Evolutionary conservation across 2,888 invertebrate genomes (phyloP), one percentile per base, ranked within the genome.

Genomic region (Eutolmus rufibarbis): DNA sequence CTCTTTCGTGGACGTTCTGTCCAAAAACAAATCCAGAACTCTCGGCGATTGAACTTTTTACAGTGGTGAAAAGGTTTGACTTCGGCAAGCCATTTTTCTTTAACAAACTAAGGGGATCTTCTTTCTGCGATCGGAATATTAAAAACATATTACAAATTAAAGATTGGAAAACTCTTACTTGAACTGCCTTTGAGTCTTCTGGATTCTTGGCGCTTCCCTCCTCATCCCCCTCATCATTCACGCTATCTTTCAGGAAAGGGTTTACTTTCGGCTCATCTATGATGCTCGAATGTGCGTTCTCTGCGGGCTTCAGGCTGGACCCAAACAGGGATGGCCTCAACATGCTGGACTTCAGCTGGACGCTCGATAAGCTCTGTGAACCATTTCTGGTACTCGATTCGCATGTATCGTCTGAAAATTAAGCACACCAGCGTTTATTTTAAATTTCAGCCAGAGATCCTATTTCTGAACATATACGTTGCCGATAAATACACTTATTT

Each of bases 1-100:
- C 97, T 90, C 98, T 94, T 89, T 97, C 97, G 90, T 97, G 96
- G 81, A 98, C 94, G 93, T 98, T 98, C 92, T 98, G 97, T 1
- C 98, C 98, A 92, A 98, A 98, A 16, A 98, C 96, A 93, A 98
- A 98, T 51, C 95, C 95, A 37, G 94, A 94, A 77, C 94, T 93
- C 87, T 93, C 92, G 2, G 95, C 94, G 88, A 92, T 92, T 43
- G 91, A 91, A 82, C 90, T 91, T 88, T 92, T 92, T 37, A 92
- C 90, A 8, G 91, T 91, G 2, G 91, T 90, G 90, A 92, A 92
- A 87, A 93, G 90, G 88, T 91, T 92, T 51, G 91, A 89, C 28
- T 92, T 91, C 74, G 92, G 92, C 76, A 92, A 90, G 16, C 92
- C 92, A 89, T 92, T 92, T 89, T 92, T 92, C 5, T 91, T 91